These are phyloP conservation scores for Agrochola litura DNA, from an alignment of 2,888 invertebrate genomes.

Conservation along the genomic window DNA sequence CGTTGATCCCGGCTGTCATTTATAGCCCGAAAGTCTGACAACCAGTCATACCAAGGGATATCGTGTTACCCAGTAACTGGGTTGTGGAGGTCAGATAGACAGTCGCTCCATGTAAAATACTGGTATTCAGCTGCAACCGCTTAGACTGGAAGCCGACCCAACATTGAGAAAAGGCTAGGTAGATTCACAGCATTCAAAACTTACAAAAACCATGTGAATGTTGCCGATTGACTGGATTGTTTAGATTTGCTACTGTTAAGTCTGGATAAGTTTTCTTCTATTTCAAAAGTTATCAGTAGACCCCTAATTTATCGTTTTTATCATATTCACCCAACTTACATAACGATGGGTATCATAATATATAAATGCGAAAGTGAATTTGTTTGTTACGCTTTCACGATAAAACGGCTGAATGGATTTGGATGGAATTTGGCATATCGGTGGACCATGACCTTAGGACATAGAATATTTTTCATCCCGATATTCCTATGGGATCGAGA, in stretches of 20 bases:
- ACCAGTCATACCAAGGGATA: not conserved
- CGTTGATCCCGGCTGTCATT: not conserved
- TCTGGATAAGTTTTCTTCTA: not conserved
- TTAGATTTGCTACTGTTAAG: not conserved
- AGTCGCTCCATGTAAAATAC: not conserved
- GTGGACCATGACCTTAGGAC: too few relatives aligned
- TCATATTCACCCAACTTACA: not conserved
- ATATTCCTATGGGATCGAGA: too few relatives aligned
- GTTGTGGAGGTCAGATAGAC: not conserved
- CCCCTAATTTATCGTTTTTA: not conserved
- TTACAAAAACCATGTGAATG: constrained; percentile 11
- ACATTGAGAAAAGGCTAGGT: not conserved
- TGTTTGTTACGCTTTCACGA: too few relatives aligned
- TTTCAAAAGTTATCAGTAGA: not conserved
- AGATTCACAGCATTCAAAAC: constrained; percentile 9
- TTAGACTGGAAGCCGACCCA: not conserved
- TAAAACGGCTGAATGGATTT: too few relatives aligned
- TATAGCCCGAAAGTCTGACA: not conserved
- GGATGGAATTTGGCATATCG: too few relatives aligned
- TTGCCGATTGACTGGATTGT: not conserved
- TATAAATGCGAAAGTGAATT: too few relatives aligned
- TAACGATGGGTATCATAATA: not conserved
- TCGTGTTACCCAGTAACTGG: not conserved
- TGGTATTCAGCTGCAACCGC: not conserved
- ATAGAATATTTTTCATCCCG: too few relatives aligned